phyloP scores from a whole-genome alignment of 1,140 invertebrate genomes.

The Bilobella aurantiaca region DNA sequence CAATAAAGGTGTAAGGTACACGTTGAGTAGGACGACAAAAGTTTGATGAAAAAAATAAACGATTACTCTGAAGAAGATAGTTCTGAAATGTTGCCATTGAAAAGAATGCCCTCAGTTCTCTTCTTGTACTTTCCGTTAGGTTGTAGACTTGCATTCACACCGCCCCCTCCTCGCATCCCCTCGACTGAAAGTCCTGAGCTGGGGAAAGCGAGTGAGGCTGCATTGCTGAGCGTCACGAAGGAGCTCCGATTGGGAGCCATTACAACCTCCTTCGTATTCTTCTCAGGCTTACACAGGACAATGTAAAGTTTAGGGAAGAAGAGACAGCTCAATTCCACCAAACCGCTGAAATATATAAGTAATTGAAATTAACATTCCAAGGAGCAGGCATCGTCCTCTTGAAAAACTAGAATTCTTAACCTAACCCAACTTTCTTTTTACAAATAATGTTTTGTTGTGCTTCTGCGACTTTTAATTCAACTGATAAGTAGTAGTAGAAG shows the following conservation, averaged over 20 bases:
- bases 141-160: no score
- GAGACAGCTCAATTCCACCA: constrained; percentile 47
- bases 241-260: constrained; percentile 44
- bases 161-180: no score
- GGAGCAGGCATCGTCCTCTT: no score
- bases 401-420: no score
- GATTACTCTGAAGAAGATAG: constrained; percentile 19
- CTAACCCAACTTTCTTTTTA: no score
- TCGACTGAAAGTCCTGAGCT: not conserved
- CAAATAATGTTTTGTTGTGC: no score
- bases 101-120: constrained; percentile 19
- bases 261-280: constrained; percentile 54
- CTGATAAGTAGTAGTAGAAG: no score
- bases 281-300: constrained; percentile 55
- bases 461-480: no score
- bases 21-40: no score
- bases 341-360: constrained; percentile 35
- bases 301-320: constrained; percentile 56
- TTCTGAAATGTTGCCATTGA: constrained; percentile 19
- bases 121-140: constrained; percentile 28
- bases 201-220: constrained; percentile 3
- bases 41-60: no score
- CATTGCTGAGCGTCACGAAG: constrained; percentile 31
- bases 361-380: not conserved
- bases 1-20: no score